Percentiles rank a stretch among this genome's conserved stretches.
phyloP scores from a whole-genome alignment of 2,113 vertebrate genomes.

The Nycticebus coucang region DNA sequence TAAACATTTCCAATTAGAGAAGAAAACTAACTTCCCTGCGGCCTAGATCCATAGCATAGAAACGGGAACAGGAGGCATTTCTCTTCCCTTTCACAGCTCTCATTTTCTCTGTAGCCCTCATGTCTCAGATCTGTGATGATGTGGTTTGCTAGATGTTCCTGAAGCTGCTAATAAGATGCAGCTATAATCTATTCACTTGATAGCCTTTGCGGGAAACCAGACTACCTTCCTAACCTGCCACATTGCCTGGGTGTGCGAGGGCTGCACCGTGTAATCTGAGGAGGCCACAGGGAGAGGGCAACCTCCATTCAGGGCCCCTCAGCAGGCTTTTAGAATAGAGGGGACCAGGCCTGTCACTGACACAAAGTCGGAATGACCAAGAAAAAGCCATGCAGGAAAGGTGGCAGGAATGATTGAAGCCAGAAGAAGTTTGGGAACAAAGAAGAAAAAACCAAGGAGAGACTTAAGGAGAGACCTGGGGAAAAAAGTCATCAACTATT shows the following conservation, averaged over 20 bases:
- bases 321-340: background rate
- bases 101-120: conserved; percentile 39
- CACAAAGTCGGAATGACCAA: background rate
- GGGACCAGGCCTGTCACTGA: background rate
- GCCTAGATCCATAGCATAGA: conserved; percentile 52
- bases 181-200: conserved; percentile 72
- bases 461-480: background rate
- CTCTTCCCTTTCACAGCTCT: conserved; percentile 57
- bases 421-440: conserved; percentile 32
- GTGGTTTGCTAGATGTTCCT: conserved; percentile 69
- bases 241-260: background rate
- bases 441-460: conserved; percentile 31
- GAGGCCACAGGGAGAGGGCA: background rate
- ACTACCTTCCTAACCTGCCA: background rate
- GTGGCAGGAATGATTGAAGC: background rate
- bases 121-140: conserved; percentile 49
- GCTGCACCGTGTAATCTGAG: background rate
- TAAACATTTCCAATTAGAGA: background rate
- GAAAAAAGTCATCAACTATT: background rate
- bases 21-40: background rate
- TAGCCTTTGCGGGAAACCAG: background rate
- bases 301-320: background rate
- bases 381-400: background rate
- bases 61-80: background rate
- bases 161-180: conserved; percentile 75